Base-by-base conservation (phyloP, 35 echinoderm and acorn worm species). In the Stichopus chloronotus region DNA sequence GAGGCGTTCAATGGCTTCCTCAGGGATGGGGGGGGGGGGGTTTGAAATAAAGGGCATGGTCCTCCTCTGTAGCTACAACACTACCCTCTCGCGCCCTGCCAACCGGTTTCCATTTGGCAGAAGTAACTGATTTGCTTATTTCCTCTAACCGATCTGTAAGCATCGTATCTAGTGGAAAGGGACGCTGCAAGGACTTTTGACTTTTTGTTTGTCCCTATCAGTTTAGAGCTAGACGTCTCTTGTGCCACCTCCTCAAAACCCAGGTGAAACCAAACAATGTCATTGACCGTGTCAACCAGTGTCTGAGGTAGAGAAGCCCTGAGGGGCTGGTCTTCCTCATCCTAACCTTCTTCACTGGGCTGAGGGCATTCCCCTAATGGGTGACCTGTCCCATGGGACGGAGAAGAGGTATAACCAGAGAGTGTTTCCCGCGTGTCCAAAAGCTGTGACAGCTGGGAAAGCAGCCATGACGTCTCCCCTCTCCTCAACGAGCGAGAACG, bases 301-400 rank as follows among this genome's bases (percentile, higher is more conserved):
- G 63, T 71, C 63, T 71, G 63, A 71, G 63, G 63, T 71, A 71
- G 63, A 71, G 63, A 71, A 71, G 63, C 63, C 63, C 63, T 4
- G 63, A 71, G 63, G 65, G 65, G 65, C n/a, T 71, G 65, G 65
- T 71, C 65, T n/a, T 71, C 65, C 65, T 71, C 65, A 71, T 71
- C 65, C n/a, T 1, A 71, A 71, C n/a, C 65, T 19, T 77, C 72
- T 25, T 77, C 72, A 77, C 72, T 77, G 72, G 65, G 11, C n/a
- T 71, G 65, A 71, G 72, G 25, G 25, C 72, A 9, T 77, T 77
- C 72, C 72, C 10, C 72, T 11, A 76, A 76, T 76, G 72, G 72
- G 72, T 17, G 7, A 76, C 4, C 72, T 12, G 9, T 76, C 72
- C 25, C 72, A 76, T 8, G 72, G 25, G 8, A 76, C 25, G 72